Evolutionary conservation across 2,113 vertebrate genomes (phyloP).

Genomic region (Stomatorhinus ivindoensis): DNA sequence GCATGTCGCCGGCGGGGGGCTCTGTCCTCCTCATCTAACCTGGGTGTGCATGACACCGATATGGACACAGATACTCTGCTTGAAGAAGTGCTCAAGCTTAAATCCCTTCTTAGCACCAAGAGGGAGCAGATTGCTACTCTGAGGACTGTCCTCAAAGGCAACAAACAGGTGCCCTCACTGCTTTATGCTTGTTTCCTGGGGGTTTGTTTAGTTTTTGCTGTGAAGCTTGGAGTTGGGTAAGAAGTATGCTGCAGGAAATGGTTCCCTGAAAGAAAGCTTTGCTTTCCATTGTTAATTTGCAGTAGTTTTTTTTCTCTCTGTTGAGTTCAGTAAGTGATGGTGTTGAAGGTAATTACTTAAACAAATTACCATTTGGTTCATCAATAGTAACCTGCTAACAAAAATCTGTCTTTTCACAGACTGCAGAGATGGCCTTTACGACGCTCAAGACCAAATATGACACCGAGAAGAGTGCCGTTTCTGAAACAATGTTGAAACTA

Average conservation of each 20-base stretch:
- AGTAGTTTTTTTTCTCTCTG: not conserved
- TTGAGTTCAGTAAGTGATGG: not conserved
- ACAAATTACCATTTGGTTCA: not conserved
- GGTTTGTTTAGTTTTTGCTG: not conserved
- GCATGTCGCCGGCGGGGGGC: constrained; percentile 62
- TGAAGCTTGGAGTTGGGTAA: not conserved
- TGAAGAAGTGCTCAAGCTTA: constrained; percentile 74
- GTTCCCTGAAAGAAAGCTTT: not conserved
- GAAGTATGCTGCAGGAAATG: not conserved
- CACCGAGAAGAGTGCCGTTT: constrained; percentile 68
- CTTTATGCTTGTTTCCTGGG: not conserved
- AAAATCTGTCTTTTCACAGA: constrained; percentile 43
- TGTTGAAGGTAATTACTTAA: not conserved
- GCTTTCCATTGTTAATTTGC: not conserved
- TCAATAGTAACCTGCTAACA: not conserved
- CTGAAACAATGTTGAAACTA: constrained; percentile 72
- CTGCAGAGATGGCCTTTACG: constrained; percentile 71
- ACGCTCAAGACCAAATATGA: constrained; percentile 77
- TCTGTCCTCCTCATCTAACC: constrained; percentile 46
- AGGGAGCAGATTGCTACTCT: constrained; percentile 77
- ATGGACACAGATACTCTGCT: constrained; percentile 64
- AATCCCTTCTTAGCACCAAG: constrained; percentile 76
- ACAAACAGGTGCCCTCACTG: constrained; percentile 64
- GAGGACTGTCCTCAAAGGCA: constrained; percentile 75
- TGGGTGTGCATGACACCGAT: constrained; percentile 53